Evolutionary conservation across 2,113 vertebrate genomes (phyloP), one percentile per base, ranked within the genome.

Genomic region (Anhinga anhinga): DNA sequence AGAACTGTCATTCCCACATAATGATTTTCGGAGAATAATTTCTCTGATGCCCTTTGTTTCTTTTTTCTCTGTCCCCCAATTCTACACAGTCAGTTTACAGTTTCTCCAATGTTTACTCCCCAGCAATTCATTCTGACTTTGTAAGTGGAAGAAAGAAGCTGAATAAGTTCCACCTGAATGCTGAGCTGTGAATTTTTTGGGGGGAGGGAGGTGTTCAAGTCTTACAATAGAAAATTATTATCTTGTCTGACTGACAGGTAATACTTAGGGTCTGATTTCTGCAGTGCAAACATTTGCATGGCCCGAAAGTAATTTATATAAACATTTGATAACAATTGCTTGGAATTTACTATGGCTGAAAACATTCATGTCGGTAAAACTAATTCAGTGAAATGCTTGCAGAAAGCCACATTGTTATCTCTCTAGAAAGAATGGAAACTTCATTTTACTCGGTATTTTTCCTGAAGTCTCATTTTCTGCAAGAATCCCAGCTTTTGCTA

Each of bases 41-140:
- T 76, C 65, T 58, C 47, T 56, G 66, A 38, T 91, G 91, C 34
- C 72, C 66, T 94, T 94, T 93, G 86, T 89, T 93, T 89, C 91
- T 70, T 82, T 86, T 59, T 10, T n/a, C 38, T 69, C 38, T 38
- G 12, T 76, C 70, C 47, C 67, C 53, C 78, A 72, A 10, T 90
- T 77, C 36, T 50, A n/a, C 3, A 0, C 10, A 70, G 70, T 63
- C 56, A 56, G 69, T 79, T 93, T 72, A 61, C 29, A 32, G 23
- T 15, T 91, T 38, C 71, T 87, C 40, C 19, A 20, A 1, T 82
- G 87, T 95, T 97, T 93, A 95, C 83, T 91, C 70, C 78, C 53
- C 71, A 87, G 44, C 45, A 70, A 91, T 91, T 95, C 66, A 44
- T 91, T 95, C 58, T 80, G 73, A 85, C 25, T 93, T 82, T 50